phyloP scores from a whole-genome alignment of 1,140 invertebrate species.

The Monomorium pharaonis region DNA sequence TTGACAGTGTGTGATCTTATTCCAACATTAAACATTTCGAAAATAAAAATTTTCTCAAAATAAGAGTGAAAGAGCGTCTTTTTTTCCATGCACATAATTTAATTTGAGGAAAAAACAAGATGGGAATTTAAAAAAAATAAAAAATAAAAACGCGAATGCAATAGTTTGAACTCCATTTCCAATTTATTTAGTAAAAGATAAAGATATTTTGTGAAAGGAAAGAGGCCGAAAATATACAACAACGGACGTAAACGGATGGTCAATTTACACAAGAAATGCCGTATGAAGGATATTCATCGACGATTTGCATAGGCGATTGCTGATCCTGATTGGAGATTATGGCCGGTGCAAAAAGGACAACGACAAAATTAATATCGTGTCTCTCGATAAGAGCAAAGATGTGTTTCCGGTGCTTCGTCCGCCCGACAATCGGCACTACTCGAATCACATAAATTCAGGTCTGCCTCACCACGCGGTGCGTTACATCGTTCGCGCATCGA shows the following conservation, averaged over 20 bases:
- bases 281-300: constrained; percentile 5
- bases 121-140: not conserved
- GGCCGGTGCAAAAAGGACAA: not conserved
- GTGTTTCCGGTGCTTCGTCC: constrained; percentile 23
- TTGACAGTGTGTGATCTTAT: too few species aligned
- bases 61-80: too few species aligned
- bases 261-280: not conserved
- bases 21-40: too few species aligned
- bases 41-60: too few species aligned
- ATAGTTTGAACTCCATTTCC: not conserved
- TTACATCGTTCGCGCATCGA: constrained; percentile 2
- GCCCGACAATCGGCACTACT: not conserved
- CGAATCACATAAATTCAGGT: constrained; percentile 30
- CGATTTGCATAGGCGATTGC: constrained; percentile 23
- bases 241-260: not conserved
- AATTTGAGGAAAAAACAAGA: not conserved
- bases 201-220: not conserved
- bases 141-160: not conserved
- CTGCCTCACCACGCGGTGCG: not conserved
- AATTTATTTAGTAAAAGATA: not conserved
- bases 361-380: constrained; percentile 7
- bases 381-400: constrained; percentile 27
- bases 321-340: constrained; percentile 29
- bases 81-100: not conserved
- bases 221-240: not conserved